Percentiles rank a stretch among this genome's conserved stretches.
phyloP scores from a whole-genome alignment of 2,888 invertebrate genomes.

The Dolichomitus sp. region DNA sequence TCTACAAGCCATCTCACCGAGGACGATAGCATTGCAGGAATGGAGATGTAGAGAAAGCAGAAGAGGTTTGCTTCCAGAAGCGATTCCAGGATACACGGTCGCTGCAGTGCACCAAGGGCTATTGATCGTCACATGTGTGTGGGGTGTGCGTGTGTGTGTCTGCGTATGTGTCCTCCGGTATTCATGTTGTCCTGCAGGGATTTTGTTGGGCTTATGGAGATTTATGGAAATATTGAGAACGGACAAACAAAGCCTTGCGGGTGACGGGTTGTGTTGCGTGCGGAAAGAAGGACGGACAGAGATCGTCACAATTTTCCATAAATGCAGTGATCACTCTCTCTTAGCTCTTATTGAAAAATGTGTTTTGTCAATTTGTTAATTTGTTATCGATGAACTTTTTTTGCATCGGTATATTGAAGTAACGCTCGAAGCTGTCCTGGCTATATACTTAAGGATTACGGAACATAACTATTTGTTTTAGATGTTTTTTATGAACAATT shows the following conservation, averaged over 20 bases:
- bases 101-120: slow-evolving; percentile 45
- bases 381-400: not conserved
- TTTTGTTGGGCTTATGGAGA: slow-evolving; percentile 76
- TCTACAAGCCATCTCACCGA: not conserved
- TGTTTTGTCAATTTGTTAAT: too few species aligned
- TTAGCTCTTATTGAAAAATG: not conserved
- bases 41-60: slow-evolving; percentile 12
- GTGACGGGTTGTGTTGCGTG: slow-evolving; percentile 10
- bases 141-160: not conserved
- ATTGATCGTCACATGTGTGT: slow-evolving; percentile 66
- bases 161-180: slow-evolving; percentile 18
- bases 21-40: not conserved
- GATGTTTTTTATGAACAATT: too few species aligned
- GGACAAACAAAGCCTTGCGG: slow-evolving; percentile 69
- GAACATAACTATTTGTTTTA: too few species aligned
- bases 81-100: not conserved
- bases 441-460: too few species aligned
- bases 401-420: not conserved
- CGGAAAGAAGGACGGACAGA: not conserved
- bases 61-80: slow-evolving; percentile 4
- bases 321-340: not conserved
- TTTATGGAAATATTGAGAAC: slow-evolving; percentile 74
- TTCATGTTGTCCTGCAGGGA: slow-evolving; percentile 63
- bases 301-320: not conserved
- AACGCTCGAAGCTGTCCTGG: too few species aligned